Percentiles rank a stretch among this genome's conserved stretches.
Conservation (phyloP, 2,797 vertebrate genomes). For the Carduelis carduelis region DNA sequence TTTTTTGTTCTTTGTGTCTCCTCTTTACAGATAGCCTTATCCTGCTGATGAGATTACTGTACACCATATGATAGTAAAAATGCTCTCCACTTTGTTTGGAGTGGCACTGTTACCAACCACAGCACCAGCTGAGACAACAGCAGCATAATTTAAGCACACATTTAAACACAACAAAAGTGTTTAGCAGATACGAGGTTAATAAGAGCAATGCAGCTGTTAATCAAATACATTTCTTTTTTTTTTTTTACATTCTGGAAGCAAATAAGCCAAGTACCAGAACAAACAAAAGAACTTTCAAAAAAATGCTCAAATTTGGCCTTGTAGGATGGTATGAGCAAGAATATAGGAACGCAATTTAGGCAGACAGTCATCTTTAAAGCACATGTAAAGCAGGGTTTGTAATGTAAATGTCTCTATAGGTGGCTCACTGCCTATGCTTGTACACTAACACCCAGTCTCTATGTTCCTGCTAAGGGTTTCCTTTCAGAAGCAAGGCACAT, state of each 20-base stretch:
- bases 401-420: not conserved
- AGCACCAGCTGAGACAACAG: not conserved
- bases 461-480: not conserved
- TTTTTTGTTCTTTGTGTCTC: not conserved
- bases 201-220: not conserved
- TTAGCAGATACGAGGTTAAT: not conserved
- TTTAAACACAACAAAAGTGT: not conserved
- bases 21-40: not conserved
- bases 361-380: not conserved
- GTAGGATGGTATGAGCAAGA: not conserved
- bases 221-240: not conserved
- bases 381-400: not conserved
- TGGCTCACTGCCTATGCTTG: not conserved
- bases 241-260: not conserved
- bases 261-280: not conserved
- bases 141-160: not conserved
- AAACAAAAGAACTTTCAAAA: not conserved
- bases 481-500: not conserved
- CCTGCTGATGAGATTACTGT: not conserved
- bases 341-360: not conserved
- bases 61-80: not conserved
- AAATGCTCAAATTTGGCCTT: not conserved
- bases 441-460: not conserved
- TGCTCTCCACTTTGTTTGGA: not conserved
- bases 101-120: not conserved